phyloP scores from a whole-genome alignment of 2,113 vertebrate genomes.

The Drymodes brunneopygia region DNA sequence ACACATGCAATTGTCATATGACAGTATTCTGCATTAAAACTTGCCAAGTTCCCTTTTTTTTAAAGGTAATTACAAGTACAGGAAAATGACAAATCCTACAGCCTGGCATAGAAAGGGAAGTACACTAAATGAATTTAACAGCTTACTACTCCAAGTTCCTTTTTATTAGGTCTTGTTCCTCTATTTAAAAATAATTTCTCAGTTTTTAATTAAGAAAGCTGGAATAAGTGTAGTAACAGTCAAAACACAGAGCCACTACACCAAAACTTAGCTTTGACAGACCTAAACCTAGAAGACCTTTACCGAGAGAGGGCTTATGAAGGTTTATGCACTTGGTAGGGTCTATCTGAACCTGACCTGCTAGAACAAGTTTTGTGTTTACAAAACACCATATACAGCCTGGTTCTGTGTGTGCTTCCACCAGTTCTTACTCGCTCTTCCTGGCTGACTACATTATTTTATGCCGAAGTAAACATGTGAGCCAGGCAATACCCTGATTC shows the following conservation, averaged over 20 bases:
- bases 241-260: rapidly evolving
- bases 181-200: not conserved
- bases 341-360: not conserved
- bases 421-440: not conserved
- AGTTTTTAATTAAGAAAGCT: not conserved
- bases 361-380: not conserved
- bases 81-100: not conserved
- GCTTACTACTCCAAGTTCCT: not conserved
- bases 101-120: not conserved
- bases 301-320: not conserved
- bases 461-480: not conserved
- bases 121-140: not conserved
- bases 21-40: not conserved
- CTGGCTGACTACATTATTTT: not conserved
- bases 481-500: not conserved
- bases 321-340: not conserved
- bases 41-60: not conserved
- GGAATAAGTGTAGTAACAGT: not conserved
- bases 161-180: not conserved
- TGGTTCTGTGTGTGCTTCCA: not conserved
- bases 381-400: not conserved
- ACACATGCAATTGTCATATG: not conserved
- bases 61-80: not conserved
- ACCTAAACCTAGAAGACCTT: not conserved
- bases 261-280: not conserved